These are phyloP conservation scores for Drosophila leonis DNA, from an alignment of 2,888 invertebrate genomes.

Conservation along the genomic window DNA sequence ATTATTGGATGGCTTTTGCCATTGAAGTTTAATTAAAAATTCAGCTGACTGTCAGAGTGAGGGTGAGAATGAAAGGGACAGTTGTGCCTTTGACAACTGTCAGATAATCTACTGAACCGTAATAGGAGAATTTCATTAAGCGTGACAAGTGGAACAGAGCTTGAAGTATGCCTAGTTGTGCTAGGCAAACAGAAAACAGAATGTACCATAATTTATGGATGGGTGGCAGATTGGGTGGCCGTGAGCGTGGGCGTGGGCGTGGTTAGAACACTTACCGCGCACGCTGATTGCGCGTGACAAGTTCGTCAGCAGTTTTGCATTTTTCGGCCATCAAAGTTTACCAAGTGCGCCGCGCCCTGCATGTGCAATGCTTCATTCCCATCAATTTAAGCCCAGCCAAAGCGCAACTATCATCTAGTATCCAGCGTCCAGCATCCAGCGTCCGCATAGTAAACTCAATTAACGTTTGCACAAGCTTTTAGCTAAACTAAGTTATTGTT, in stretches of 20 bases:
- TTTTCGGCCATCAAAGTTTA: slow-evolving; percentile 44
- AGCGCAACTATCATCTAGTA: slow-evolving; percentile 20
- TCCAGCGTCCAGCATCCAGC: slow-evolving; percentile 21
- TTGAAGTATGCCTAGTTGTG: slow-evolving; percentile 33
- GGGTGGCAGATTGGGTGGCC: background rate
- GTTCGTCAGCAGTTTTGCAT: slow-evolving; percentile 72
- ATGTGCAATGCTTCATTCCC: slow-evolving; percentile 33
- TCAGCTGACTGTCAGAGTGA: background rate
- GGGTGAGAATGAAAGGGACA: background rate
- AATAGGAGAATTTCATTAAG: slow-evolving; percentile 50
- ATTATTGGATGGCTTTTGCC: background rate
- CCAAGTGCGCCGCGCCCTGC: slow-evolving; percentile 18
- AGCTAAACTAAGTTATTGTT: slow-evolving; percentile 71
- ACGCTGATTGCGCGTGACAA: slow-evolving; percentile 71
- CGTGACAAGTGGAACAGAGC: slow-evolving; percentile 36
- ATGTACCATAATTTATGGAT: slow-evolving; percentile 43
- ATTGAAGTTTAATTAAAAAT: slow-evolving; percentile 26
- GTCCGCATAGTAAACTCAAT: slow-evolving; percentile 67
- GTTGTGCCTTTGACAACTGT: slow-evolving; percentile 57
- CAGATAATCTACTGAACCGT: slow-evolving; percentile 48
- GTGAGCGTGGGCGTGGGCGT: slow-evolving; percentile 42
- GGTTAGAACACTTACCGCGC: slow-evolving; percentile 61
- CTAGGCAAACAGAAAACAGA: slow-evolving; percentile 8
- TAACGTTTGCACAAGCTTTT: slow-evolving; percentile 71
- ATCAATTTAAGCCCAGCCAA: slow-evolving; percentile 49